Evolutionary conservation across 2,797 vertebrate genomes (phyloP), one percentile per base, ranked within the genome.

Genomic region (Eurystomus glaucurus): DNA sequence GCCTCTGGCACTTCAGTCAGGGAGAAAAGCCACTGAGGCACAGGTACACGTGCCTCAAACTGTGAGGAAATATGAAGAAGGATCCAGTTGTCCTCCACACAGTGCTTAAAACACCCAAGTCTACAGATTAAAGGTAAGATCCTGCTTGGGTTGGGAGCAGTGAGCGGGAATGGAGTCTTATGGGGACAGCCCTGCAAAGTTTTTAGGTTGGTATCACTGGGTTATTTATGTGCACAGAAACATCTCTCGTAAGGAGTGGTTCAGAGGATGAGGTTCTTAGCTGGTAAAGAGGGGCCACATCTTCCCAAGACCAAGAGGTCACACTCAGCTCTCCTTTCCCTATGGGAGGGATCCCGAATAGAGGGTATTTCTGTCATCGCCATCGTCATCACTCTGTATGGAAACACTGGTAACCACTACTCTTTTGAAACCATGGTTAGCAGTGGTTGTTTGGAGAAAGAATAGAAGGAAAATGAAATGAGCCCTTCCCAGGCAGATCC

Each of bases 1-100:
- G 31, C 16, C 31, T 68, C 64, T 41, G 48, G 11, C 43, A 20
- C 14, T 9, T 3, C 9, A 69, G 21, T 6, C 18, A n/a, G 28
- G 14, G 20, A 58, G 37, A 72, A 25, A 61, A 89, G 29, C 8
- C 65, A 60, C n/a, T 5, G 45, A 78, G n/a, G 22, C 22, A 55
- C 26, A 52, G 33, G 16, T 20, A 33, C 7, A 2, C 1, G 0
- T 28, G 7, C 14, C 11, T 64, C 39, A 66, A 5, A 60, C 4
- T 3, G 6, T 28, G 15, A n/a, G 33, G 19, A 81, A 76, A 50
- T 39, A 41, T 1, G 0, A 7, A 78, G 39, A 64, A 84, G 22
- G 25, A 71, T 60, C 23, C 69, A 28, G 39, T 18, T 51, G 17
- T 68, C 33, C 51, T 82, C 46, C 6, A 3, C 19, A 29, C 19